Evolutionary conservation across 2,113 vertebrate species (phyloP), one percentile per base, ranked within the genome.

Genomic region (Antigone vipio): DNA sequence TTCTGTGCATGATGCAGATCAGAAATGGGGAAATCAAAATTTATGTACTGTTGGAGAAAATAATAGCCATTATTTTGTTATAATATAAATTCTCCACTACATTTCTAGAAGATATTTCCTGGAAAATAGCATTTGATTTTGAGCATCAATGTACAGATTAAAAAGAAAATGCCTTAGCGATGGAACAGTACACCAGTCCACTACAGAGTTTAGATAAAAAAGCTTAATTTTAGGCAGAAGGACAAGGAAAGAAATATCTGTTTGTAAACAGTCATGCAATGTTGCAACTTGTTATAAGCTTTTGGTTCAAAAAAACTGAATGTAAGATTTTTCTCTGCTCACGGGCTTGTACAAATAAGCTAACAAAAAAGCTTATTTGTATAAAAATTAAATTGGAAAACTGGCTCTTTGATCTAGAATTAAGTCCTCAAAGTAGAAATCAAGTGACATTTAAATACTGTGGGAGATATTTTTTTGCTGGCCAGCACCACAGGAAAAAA

Each of bases 201-300:
- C 50, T 40, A 8, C 6, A 27, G 50, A 40, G 7, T 22, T 93
- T 29, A 59, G 12, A 52, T 15, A 20, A 63, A 32, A 79, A 66
- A 78, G 17, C 34, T 16, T 20, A 16, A 52, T 55, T 90, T 63
- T 55, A 82, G 38, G 74, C 27, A 67, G 50, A 49, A 81, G 17
- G n/a, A 29, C 17, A 35, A 55, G 22, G 15, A 49, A 83, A 71
- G 5, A 52, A 72, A 11, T 26, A 71, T 10, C 11, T 12, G 4
- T n/a, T 47, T 92, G 27, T 30, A 55, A 77, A 85, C 13, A 42
- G 10, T 13, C 11, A 2, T 9, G 22, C 12, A 40, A 8, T 38
- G 12, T 34, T 74, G 32, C 12, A 78, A 22, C 2, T 77, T 27
- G 1, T 16, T 32, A 32, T 0, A 12, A 1, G 9, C 15, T 56